Conservation (phyloP, 2,113 vertebrate species). For the Tylochromis polylepis region DNA sequence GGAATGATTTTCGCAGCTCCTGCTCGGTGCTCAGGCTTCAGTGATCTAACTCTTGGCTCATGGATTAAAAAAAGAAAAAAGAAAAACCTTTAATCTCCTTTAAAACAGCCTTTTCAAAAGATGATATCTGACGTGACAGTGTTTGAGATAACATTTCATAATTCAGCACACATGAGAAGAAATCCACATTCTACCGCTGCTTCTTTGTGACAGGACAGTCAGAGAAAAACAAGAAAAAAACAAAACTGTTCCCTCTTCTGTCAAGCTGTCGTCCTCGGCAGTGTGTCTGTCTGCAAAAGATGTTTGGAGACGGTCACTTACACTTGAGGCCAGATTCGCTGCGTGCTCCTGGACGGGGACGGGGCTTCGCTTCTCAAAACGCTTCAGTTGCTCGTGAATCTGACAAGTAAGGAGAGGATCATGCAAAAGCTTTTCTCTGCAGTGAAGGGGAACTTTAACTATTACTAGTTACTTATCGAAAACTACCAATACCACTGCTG, state of each 20-base stretch:
- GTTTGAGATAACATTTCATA: not conserved
- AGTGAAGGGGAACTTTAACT: not conserved
- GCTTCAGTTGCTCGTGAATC: constrained; percentile 69
- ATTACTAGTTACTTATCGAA: not conserved
- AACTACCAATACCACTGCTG: not conserved
- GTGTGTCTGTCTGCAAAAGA: constrained; percentile 16
- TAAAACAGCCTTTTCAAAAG: not conserved
- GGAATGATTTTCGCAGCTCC: constrained; percentile 49
- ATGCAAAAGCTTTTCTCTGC: not conserved
- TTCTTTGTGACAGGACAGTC: constrained; percentile 14
- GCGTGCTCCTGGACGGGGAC: constrained; percentile 43
- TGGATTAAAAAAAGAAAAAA: constrained; percentile 9
- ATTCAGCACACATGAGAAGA: not conserved
- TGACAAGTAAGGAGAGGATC: constrained; percentile 31
- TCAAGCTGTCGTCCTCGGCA: constrained; percentile 4
- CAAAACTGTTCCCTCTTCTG: not conserved
- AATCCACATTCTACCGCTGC: not conserved
- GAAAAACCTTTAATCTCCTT: not conserved
- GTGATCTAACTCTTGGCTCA: constrained; percentile 14
- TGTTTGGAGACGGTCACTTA: constrained; percentile 46
- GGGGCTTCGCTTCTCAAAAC: constrained; percentile 55
- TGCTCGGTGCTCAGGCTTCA: constrained; percentile 18
- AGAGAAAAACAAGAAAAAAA: not conserved
- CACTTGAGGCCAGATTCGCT: constrained; percentile 50
- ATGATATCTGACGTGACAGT: not conserved